Base-by-base conservation (phyloP, 2,888 invertebrate species). In the Oxyscelio sp. region DNA sequence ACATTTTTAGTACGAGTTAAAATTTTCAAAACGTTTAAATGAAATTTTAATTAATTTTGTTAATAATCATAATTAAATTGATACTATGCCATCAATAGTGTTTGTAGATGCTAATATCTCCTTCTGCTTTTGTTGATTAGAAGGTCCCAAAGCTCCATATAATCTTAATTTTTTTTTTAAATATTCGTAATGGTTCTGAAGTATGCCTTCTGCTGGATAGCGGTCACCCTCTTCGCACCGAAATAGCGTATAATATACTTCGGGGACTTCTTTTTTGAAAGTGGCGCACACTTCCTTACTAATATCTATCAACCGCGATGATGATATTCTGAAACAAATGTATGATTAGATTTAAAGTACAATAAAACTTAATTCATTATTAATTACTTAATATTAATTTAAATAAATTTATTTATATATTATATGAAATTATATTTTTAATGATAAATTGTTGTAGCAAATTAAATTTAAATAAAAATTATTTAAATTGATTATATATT, bases 211-310 rank as follows among this genome's bases (percentile, higher is more conserved):
- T 8, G 45, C 45, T n/a, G 45, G 45, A 48, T 8, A 17, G 8
- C 45, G 45, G 22, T 63, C 63, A 27, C 63, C 63, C 22, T 63
- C 45, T 63, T 63, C 63, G n/a, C 6, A 45, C 3, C 63, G 24
- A 15, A 27, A 63, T 22, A 45, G 63, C 1, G 63, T 40, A 48
- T 45, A 63, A 17, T 63, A 63, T 3, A 63, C 63, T 27, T 63
- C 63, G 1, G 63, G 63, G 11, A 22, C 24, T 48, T 63, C 63
- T 1, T 63, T 45, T 45, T 45, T 24, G 15, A 63, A 63, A n/a
- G 24, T 24, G 0, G 19, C 1, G 8, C 63, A 63, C 4, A 63
- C 17, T 48, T 27, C 27, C 31, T 63, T 17, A 43, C 43, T 43
- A 5, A 43, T 43, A 5, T 43, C 43, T 43, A 9, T 4, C 1